These are phyloP conservation scores for Andricus grossulariae DNA, from an alignment of 1,140 invertebrate species.

Conservation along the genomic window DNA sequence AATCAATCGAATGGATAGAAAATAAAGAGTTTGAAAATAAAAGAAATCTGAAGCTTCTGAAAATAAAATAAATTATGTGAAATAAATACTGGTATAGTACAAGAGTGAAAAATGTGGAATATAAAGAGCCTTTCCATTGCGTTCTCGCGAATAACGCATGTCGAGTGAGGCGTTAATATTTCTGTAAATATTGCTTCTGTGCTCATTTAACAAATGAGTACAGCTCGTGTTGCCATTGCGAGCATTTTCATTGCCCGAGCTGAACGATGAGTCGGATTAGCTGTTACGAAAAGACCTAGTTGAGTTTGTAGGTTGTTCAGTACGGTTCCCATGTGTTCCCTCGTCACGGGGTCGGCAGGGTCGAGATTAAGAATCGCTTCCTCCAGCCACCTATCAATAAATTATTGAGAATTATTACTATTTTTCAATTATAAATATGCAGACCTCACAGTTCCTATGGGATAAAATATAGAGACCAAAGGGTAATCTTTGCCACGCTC, in stretches of 20 bases:
- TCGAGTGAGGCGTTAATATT: neutral
- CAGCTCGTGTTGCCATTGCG: constrained; percentile 84
- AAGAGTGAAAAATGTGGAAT: neutral
- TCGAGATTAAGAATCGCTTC: constrained; percentile 92
- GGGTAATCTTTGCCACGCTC: too few relatives aligned
- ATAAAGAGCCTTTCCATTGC: constrained; percentile 24
- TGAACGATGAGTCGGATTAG: constrained; percentile 83
- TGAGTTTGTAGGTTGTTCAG: constrained; percentile 85
- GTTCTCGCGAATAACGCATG: constrained; percentile 2
- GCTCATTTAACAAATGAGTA: constrained; percentile 65
- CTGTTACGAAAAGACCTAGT: constrained; percentile 81
- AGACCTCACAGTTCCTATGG: too few relatives aligned
- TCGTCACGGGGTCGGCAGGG: constrained; percentile 84
- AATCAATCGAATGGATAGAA: neutral
- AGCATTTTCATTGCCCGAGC: constrained; percentile 85
- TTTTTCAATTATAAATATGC: too few relatives aligned
- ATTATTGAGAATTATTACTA: constrained; percentile 29
- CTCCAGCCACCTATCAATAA: constrained; percentile 85
- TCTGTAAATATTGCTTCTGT: constrained; percentile 53
- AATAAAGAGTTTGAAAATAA: neutral
- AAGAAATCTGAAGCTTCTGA: neutral
- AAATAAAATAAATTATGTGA: neutral
- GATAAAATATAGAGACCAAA: too few relatives aligned
- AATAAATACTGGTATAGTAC: neutral
- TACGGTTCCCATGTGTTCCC: constrained; percentile 89